Evolutionary conservation across 2,888 invertebrate genomes (phyloP).

Genomic region (Tachystola acroxantha): DNA sequence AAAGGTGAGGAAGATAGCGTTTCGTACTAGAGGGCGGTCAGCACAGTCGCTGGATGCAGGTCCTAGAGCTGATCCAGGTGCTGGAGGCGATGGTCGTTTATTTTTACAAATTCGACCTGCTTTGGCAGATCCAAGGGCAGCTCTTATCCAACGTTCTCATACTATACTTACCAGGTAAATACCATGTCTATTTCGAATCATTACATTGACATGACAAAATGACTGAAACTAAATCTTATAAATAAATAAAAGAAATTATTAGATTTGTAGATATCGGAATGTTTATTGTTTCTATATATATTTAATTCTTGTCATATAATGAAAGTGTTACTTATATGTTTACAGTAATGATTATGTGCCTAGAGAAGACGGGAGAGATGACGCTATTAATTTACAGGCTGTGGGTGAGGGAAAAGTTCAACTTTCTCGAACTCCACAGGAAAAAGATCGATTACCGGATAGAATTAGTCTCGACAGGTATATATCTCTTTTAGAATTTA

Average conservation of each 20-base stretch:
- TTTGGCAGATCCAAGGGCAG: slow-evolving; percentile 53
- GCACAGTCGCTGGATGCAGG: slow-evolving; percentile 66
- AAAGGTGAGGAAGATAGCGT: slow-evolving; percentile 66
- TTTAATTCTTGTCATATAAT: too few relatives aligned
- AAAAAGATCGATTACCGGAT: slow-evolving; percentile 91
- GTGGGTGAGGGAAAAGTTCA: slow-evolving; percentile 82
- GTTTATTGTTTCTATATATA: too few relatives aligned
- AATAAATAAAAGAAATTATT: too few relatives aligned
- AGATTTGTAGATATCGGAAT: too few relatives aligned
- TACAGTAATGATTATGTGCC: slow-evolving; percentile 25
- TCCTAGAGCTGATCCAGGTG: slow-evolving; percentile 39
- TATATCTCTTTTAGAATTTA: not conserved
- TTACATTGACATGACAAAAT: too few relatives aligned
- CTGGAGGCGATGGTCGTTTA: slow-evolving; percentile 55
- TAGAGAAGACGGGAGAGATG: slow-evolving; percentile 58
- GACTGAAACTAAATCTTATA: too few relatives aligned
- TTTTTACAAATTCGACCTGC: slow-evolving; percentile 72
- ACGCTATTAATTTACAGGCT: slow-evolving; percentile 72
- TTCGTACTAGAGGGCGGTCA: slow-evolving; percentile 67
- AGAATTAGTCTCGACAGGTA: slow-evolving; percentile 91
- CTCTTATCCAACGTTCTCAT: slow-evolving; percentile 64
- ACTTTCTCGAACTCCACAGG: slow-evolving; percentile 84
- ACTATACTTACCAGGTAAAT: slow-evolving; percentile 64
- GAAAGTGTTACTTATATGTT: too few relatives aligned
- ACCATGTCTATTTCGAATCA: not conserved